Percentiles rank a stretch among this genome's conserved stretches.
phyloP scores from a whole-genome alignment of 2,888 invertebrate genomes.

The Encarsia formosa region DNA sequence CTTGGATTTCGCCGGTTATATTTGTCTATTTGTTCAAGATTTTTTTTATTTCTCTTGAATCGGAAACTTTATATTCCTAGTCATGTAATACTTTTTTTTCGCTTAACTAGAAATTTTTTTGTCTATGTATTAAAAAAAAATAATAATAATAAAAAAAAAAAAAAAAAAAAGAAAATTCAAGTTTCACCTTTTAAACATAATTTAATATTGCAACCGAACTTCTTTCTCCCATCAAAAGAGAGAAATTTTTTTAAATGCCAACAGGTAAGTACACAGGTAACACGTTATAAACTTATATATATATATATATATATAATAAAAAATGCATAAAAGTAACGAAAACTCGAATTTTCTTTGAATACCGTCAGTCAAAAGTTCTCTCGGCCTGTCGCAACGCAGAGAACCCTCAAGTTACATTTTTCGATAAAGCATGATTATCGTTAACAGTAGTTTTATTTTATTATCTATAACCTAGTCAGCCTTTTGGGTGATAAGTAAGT shows the following conservation, averaged over 20 bases:
- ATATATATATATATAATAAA: too few relatives aligned
- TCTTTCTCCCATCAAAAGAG: background rate
- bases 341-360: slow-evolving; percentile 27
- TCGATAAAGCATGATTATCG: slow-evolving; percentile 12
- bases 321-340: slow-evolving; percentile 17
- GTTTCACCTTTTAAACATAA: slow-evolving; percentile 18
- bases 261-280: slow-evolving; percentile 29
- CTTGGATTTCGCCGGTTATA: slow-evolving; percentile 34
- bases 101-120: slow-evolving; percentile 24
- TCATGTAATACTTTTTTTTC: slow-evolving; percentile 25
- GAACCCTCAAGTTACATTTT: slow-evolving; percentile 15
- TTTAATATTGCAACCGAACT: slow-evolving; percentile 24
- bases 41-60: slow-evolving; percentile 24
- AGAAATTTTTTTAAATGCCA: slow-evolving; percentile 22
- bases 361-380: slow-evolving; percentile 26
- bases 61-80: slow-evolving; percentile 22
- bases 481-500: slow-evolving; percentile 51
- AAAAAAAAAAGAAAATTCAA: slow-evolving; percentile 25
- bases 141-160: slow-evolving; percentile 24
- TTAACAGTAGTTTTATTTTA: slow-evolving; percentile 21
- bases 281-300: slow-evolving; percentile 25
- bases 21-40: slow-evolving; percentile 22
- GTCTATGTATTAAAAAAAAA: slow-evolving; percentile 21
- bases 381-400: slow-evolving; percentile 27
- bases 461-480: slow-evolving; percentile 50